Evolutionary conservation across 2,888 invertebrate species (phyloP), one percentile per base, ranked within the genome.

Genomic region (Notodonta ziczac): DNA sequence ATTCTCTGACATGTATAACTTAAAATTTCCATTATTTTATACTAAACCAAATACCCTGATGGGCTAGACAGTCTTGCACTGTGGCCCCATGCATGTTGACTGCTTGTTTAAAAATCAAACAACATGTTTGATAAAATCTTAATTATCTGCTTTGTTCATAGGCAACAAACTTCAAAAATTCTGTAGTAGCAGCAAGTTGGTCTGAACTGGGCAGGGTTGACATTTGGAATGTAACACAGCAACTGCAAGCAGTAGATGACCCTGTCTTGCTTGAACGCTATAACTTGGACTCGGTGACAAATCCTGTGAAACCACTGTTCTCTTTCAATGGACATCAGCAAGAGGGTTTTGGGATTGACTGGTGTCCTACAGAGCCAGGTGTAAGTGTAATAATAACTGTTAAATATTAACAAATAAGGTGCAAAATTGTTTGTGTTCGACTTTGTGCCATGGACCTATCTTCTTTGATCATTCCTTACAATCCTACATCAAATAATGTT

Each of bases 291-390:
- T 94, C 94, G 59, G 90, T 94, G 2, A 90, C 89, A 58, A 94
- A 94, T 62, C 88, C 94, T 2, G 80, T 90, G 0, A 95, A 94
- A 70, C 98, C 99, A 0, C 70, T 98, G 8, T 99, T 95, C 83
- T 96, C 97, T 7, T 99, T 99, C 81, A 96, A 95, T 86, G 99
- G 99, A 0, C 99, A 99, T 85, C 96, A 96, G 75, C 95, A 96
- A 69, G 99, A 99, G 94, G 99, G 99, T 4, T 99, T 96, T 94
- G 99, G 97, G 2, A 81, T 99, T 57, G 99, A 98, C 88, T 99
- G 99, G 99, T 97, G 97, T 77, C 93, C 95, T 5, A 95, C 96
- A 58, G 95, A 95, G 69, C 93, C 95, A 73, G 99, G 99, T 84
- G 96, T 96, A 81, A 90, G 91, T 89, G 12, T 10, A 10, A 13